These are phyloP conservation scores for Varanus komodoensis DNA, from an alignment of 2,113 vertebrate genomes.

Conservation along the genomic window DNA sequence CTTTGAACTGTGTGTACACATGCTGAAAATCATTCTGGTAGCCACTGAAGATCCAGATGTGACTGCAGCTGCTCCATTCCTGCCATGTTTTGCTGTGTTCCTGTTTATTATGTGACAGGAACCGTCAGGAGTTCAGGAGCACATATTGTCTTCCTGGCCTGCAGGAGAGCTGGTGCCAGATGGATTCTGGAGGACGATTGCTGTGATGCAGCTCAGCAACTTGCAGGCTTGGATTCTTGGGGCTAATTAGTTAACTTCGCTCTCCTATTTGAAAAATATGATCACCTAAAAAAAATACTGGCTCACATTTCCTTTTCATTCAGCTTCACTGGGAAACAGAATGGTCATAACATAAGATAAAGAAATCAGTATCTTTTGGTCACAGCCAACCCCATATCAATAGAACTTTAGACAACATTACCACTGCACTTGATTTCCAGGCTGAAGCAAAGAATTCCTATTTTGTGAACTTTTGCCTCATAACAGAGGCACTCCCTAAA, in stretches of 20 bases:
- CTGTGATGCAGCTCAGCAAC: conserved; percentile 22
- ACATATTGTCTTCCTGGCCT: conserved; percentile 45
- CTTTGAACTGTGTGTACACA: not conserved
- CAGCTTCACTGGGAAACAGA: conserved; percentile 41
- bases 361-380: not conserved
- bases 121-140: conserved; percentile 11
- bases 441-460: not conserved
- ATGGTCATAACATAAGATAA: not conserved
- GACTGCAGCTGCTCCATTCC: not conserved
- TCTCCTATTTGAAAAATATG: conserved; percentile 15
- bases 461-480: not conserved
- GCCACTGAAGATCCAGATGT: not conserved
- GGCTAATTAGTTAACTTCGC: conserved; percentile 43
- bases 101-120: not conserved
- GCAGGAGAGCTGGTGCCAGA: conserved; percentile 28
- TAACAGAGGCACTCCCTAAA: not conserved
- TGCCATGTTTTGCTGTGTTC: not conserved
- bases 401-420: not conserved
- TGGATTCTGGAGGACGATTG: conserved; percentile 26
- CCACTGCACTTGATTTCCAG: not conserved
- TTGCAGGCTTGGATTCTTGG: conserved; percentile 5
- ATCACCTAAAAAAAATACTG: conserved; percentile 27
- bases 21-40: not conserved
- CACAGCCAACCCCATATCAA: conserved; percentile 20
- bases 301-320: conserved; percentile 43